These are phyloP conservation scores for Trichacis sp. DNA, from an alignment of 2,888 invertebrate genomes.

Conservation along the genomic window DNA sequence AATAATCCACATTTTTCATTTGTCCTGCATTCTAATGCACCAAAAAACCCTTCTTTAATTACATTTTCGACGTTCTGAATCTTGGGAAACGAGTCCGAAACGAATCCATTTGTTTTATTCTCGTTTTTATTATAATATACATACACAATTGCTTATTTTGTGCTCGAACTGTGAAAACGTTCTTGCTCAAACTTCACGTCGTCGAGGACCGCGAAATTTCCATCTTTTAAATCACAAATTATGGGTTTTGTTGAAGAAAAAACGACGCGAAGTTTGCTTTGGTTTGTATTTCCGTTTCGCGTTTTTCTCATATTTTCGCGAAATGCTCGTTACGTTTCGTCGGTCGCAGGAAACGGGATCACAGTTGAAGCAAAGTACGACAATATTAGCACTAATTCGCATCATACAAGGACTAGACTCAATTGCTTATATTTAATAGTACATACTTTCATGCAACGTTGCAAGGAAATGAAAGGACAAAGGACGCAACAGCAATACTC, in stretches of 20 bases:
- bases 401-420: conserved; percentile 68
- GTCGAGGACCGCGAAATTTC: not conserved
- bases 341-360: conserved; percentile 49
- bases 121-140: conserved; percentile 48
- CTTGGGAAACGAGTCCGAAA: conserved; percentile 8
- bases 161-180: conserved; percentile 62
- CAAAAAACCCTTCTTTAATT: too few relatives aligned
- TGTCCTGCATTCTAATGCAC: too few relatives aligned
- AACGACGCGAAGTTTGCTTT: not conserved
- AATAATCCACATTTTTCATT: not conserved
- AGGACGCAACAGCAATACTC: conserved; percentile 37
- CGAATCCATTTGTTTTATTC: conserved; percentile 35
- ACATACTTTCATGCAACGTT: conserved; percentile 53
- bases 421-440: conserved; percentile 65
- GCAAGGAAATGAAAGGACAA: conserved; percentile 52
- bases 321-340: conserved; percentile 31
- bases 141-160: conserved; percentile 59
- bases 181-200: conserved; percentile 44
- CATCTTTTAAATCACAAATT: not conserved
- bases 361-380: conserved; percentile 62
- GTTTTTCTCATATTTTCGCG: conserved; percentile 21
- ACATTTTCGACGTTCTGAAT: not conserved
- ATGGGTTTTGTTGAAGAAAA: not conserved
- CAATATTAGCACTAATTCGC: conserved; percentile 56
- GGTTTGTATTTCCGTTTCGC: conserved; percentile 9